These are phyloP conservation scores for Anniella stebbinsi DNA, from an alignment of 2,797 vertebrate species.

Conservation along the genomic window DNA sequence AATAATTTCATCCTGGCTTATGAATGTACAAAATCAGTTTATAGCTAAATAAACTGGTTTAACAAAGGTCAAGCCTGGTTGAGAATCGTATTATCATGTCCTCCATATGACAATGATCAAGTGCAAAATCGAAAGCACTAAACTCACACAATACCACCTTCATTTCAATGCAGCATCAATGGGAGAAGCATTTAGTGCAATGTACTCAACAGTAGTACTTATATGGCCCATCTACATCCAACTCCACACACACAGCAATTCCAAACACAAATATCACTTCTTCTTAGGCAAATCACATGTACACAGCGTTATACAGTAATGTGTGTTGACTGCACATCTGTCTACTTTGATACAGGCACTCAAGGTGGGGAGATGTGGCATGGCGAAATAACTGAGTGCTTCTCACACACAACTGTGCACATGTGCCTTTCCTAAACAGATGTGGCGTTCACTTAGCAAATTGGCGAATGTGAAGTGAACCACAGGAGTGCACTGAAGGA, in stretches of 20 bases:
- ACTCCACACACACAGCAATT: not conserved
- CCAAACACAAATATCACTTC: not conserved
- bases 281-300: not conserved
- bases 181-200: not conserved
- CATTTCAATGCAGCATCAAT: not conserved
- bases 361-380: not conserved
- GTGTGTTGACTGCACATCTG: not conserved
- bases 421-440: not conserved
- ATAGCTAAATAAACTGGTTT: not conserved
- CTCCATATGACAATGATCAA: not conserved
- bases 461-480: not conserved
- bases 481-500: not conserved
- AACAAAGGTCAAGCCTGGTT: not conserved
- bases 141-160: no score
- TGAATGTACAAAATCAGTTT: not conserved
- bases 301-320: not conserved
- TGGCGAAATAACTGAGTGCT: not conserved
- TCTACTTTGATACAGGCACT: not conserved
- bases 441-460: not conserved
- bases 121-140: not conserved
- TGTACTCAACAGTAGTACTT: not conserved
- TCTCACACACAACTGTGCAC: not conserved
- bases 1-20: not conserved
- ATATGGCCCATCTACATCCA: not conserved
- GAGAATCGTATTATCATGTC: not conserved